phyloP scores from a whole-genome alignment of 2,888 invertebrate species.

The Deilephila porcellus region DNA sequence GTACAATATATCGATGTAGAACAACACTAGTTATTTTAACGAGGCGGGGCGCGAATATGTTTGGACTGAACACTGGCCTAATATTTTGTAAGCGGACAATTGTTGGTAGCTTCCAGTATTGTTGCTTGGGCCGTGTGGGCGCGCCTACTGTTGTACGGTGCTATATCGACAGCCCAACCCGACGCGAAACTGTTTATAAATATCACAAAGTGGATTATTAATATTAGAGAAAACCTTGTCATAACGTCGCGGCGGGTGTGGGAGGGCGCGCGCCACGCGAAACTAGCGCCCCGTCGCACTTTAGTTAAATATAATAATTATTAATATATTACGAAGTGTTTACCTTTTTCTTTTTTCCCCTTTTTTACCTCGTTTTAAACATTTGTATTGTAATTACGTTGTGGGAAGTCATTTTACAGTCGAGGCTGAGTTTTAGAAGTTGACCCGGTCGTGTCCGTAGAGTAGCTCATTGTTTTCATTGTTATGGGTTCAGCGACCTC shows the following conservation, averaged over 20 bases:
- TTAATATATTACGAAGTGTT: conserved; percentile 76
- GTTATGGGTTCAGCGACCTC: conserved; percentile 80
- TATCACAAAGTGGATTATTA: conserved; percentile 12
- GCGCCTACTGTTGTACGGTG: conserved; percentile 22
- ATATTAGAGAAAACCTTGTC: background rate
- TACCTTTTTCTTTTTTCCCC: conserved; percentile 64
- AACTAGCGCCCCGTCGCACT: conserved; percentile 56
- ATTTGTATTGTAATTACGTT: conserved; percentile 65
- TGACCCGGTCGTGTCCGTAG: conserved; percentile 62
- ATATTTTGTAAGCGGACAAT: conserved; percentile 43
- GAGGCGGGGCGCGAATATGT: conserved; percentile 49
- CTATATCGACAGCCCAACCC: conserved; percentile 11
- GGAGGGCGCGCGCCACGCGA: conserved; percentile 28
- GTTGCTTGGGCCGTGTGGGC: conserved; percentile 31
- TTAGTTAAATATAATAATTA: conserved; percentile 64
- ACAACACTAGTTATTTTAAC: conserved; percentile 43
- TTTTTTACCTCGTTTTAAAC: conserved; percentile 76
- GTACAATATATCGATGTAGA: conserved; percentile 27
- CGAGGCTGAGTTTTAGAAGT: conserved; percentile 61
- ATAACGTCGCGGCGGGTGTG: background rate
- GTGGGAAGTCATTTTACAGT: conserved; percentile 59
- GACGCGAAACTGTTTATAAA: conserved; percentile 6
- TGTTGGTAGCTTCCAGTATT: conserved; percentile 42
- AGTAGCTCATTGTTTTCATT: conserved; percentile 76
- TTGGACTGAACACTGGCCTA: conserved; percentile 57